A percentile compares a stretch with the other conserved stretches of the same genome.
Evolutionary conservation across 2,888 invertebrate genomes (phyloP).

Genomic region (Oligia latruncula): DNA sequence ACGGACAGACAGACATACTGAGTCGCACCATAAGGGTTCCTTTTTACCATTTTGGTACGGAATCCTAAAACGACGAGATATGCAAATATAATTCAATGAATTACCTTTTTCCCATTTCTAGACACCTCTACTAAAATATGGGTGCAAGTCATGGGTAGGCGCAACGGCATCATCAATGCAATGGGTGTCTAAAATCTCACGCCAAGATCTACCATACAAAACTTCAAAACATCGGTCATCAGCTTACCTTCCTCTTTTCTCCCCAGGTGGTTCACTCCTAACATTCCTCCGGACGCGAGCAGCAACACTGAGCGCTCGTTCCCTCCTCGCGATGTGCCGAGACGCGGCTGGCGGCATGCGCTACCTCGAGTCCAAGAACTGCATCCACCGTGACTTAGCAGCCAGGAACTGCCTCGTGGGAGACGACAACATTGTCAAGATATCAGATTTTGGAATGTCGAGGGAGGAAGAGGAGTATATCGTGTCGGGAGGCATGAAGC

Average conservation of each 20-base stretch:
- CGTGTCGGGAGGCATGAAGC: constrained; percentile 99
- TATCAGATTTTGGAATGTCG: constrained; percentile 99
- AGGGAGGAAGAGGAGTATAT: constrained; percentile 99
- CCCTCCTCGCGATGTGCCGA: constrained; percentile 96
- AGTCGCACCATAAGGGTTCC: too few species aligned
- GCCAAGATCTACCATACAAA: not conserved
- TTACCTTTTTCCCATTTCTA: too few species aligned
- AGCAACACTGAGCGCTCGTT: constrained; percentile 90
- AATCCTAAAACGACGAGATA: too few species aligned
- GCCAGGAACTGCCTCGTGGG: constrained; percentile 98
- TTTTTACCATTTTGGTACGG: too few species aligned
- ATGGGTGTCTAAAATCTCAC: too few species aligned
- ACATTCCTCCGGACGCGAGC: constrained; percentile 96
- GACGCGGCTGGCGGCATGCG: constrained; percentile 98
- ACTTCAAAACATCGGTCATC: not conserved
- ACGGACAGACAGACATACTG: too few species aligned
- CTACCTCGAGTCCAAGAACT: constrained; percentile 98
- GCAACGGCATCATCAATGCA: too few species aligned
- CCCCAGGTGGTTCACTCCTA: constrained; percentile 95
- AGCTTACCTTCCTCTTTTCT: not conserved
- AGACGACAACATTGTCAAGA: constrained; percentile 97
- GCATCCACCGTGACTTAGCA: constrained; percentile 98
- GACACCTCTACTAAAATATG: too few species aligned
- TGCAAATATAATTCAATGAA: too few species aligned
- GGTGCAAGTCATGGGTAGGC: too few species aligned